Base-by-base conservation (phyloP, 1,140 invertebrate species). In the Pogonomyrmex barbatus region DNA sequence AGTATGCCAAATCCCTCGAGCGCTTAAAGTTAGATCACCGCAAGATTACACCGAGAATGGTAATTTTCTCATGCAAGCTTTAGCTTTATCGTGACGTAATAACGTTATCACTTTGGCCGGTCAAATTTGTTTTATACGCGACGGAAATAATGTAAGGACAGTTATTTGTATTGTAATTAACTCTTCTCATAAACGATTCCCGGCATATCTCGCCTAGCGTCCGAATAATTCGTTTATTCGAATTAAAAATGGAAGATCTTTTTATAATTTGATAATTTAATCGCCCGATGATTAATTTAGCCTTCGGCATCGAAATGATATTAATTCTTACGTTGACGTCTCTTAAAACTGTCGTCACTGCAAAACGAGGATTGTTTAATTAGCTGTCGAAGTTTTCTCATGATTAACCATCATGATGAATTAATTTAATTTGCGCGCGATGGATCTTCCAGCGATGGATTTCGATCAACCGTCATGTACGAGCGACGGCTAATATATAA, bases 11-110 rank as follows among this genome's bases (percentile, higher is more conserved):
- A 65, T 63, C 45, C 62, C 73, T 39, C 14, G 36, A 45, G 60
- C 60, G 30, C 36, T 76, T 77, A 85, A 85, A 85, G 60, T 85
- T 85, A 78, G 36, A 85, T 85, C 50, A 78, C n/a, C 36, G 17
- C n/a, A 78, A 78, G 82, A 85, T 85, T 67, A 63, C 60, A 52
- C 5, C 17, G 42, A 83, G 79, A 83, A 83, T 60, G 42, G 68
- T 58, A 83, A 83, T 83, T 83, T 83, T 83, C 68, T 75, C 42
- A 36, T 39, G 45, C 79, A 60, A 60, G 33, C 42, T 47, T 76
- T 76, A 76, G 52, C 36, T 30, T 79, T 67, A 67, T 79, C 30
- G 2, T 54, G 67, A 82, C 33, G 60, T 71, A 82, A 82, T 47
- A 47, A n/a, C 30, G 6, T 75, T 73, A 82, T 82, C 39, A 60